Evolutionary conservation across 2,797 vertebrate species (phyloP).

Genomic region (Gobionotothen gibberifrons): DNA sequence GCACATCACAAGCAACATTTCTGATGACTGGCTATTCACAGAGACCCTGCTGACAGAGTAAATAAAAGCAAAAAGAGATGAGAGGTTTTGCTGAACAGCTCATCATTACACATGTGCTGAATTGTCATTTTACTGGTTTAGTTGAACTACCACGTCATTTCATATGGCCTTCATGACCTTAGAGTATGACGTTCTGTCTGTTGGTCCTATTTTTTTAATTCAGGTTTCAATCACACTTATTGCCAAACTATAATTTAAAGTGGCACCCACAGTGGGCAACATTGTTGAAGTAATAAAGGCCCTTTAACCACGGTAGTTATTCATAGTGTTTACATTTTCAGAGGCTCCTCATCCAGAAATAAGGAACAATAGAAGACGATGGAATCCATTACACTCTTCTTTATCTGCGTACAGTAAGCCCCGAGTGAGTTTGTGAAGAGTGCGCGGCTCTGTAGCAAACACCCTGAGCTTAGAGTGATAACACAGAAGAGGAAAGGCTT

Average conservation of each 20-base stretch:
- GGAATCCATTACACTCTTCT: slow-evolving; percentile 37
- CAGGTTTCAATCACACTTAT: neutral
- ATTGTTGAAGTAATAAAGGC: neutral
- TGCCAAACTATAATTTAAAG: slow-evolving; percentile 22
- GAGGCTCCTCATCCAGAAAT: slow-evolving; percentile 34
- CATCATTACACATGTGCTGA: slow-evolving; percentile 22
- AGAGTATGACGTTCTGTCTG: neutral
- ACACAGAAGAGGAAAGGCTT: neutral
- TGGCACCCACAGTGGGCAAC: slow-evolving; percentile 6
- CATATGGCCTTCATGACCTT: neutral
- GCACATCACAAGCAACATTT: slow-evolving; percentile 32
- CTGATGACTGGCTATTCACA: slow-evolving; percentile 32
- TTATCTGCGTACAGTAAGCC: slow-evolving; percentile 29
- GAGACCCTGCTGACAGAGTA: slow-evolving; percentile 36
- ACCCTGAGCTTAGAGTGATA: slow-evolving; percentile 10
- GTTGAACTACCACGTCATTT: slow-evolving; percentile 7
- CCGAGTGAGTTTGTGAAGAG: slow-evolving; percentile 25
- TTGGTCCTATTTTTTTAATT: slow-evolving; percentile 9
- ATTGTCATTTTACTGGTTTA: slow-evolving; percentile 21
- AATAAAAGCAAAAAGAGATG: slow-evolving; percentile 20
- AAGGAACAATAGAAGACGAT: slow-evolving; percentile 39
- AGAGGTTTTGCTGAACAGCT: slow-evolving; percentile 30
- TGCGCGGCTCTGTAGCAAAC: slow-evolving; percentile 25
- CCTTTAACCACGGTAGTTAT: slow-evolving; percentile 12
- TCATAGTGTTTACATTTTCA: slow-evolving; percentile 8